A percentile compares a stretch with the other conserved stretches of the same genome.
These are phyloP conservation scores for Troglohyphantes excavatus DNA, from an alignment of 2,888 invertebrate genomes.

Conservation along the genomic window DNA sequence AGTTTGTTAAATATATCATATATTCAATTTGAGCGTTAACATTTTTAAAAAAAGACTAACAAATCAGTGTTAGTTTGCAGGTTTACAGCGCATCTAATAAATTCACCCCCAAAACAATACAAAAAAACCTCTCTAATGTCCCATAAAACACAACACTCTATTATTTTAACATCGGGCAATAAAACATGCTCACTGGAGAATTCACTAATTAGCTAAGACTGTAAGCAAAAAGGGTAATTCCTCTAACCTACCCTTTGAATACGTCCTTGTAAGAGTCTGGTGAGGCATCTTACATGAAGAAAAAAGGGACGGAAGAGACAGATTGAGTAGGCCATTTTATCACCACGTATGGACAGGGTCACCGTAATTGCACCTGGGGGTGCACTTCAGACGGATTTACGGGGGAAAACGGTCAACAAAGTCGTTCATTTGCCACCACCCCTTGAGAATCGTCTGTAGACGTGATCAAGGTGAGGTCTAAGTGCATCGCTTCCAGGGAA, in stretches of 20 bases:
- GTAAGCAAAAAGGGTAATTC: slow-evolving; percentile 51
- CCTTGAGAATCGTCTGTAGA: not conserved
- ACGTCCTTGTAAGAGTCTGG: not conserved
- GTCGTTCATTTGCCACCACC: not conserved
- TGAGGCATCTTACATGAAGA: not conserved
- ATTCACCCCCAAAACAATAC: no score
- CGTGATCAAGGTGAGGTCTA: not conserved
- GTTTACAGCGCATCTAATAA: no score
- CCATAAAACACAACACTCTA: not conserved
- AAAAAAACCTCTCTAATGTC: not conserved
- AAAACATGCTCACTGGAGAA: slow-evolving; percentile 27
- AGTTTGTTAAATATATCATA: no score
- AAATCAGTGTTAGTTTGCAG: no score
- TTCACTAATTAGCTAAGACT: slow-evolving; percentile 45
- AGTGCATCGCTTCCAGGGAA: not conserved
- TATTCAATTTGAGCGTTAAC: no score
- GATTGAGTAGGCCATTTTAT: slow-evolving; percentile 62
- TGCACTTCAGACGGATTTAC: slow-evolving; percentile 53
- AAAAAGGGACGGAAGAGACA: slow-evolving; percentile 18
- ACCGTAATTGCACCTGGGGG: slow-evolving; percentile 67
- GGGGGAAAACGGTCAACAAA: slow-evolving; percentile 51
- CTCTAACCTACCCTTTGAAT: not conserved
- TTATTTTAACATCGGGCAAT: not conserved
- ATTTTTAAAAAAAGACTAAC: no score
- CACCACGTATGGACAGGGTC: slow-evolving; percentile 64